Evolutionary conservation across 37 sponge, comb jelly and placozoan species (phyloP).

Genomic region (Agelas oroides): DNA sequence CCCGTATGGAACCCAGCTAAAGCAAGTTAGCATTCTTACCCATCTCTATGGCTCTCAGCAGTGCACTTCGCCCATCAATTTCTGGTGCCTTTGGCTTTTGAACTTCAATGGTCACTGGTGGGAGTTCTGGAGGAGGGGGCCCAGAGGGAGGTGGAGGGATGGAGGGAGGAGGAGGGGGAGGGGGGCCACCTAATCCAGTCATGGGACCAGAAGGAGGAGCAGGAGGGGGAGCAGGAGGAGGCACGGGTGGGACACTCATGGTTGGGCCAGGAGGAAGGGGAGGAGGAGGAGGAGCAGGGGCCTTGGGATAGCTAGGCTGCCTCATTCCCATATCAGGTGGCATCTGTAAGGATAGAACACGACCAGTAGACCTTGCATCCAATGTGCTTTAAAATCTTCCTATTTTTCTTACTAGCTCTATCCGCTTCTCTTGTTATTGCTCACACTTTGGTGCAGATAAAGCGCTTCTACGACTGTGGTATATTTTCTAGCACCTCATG

Average conservation of each 20-base stretch:
- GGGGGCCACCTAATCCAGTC: neutral
- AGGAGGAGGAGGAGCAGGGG: slow-evolving; percentile 29
- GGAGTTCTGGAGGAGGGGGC: slow-evolving; percentile 10
- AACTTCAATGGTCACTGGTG: slow-evolving; percentile 42
- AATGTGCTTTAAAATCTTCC: too few relatives aligned
- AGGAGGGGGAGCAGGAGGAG: slow-evolving; percentile 24
- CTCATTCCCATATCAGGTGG: neutral
- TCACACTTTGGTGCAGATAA: too few relatives aligned
- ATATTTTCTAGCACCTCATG: too few relatives aligned
- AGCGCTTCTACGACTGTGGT: too few relatives aligned
- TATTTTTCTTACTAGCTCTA: too few relatives aligned
- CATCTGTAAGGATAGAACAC: too few relatives aligned
- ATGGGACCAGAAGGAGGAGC: neutral
- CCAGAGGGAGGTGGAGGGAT: slow-evolving; percentile 53
- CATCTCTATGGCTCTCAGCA: slow-evolving; percentile 54
- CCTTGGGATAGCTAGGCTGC: too few relatives aligned
- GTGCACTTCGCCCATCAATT: slow-evolving; percentile 31
- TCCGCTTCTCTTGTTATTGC: too few relatives aligned
- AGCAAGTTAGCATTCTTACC: slow-evolving; percentile 50
- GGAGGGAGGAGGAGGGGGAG: slow-evolving; percentile 60
- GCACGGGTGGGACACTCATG: slow-evolving; percentile 1
- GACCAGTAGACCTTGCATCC: too few relatives aligned
- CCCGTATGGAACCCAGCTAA: too few relatives aligned
- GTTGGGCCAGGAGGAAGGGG: too few relatives aligned
- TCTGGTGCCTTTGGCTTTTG: slow-evolving; percentile 12